These are phyloP conservation scores for Drosophila vallismaia DNA, from an alignment of 2,888 invertebrate species.

Conservation along the genomic window DNA sequence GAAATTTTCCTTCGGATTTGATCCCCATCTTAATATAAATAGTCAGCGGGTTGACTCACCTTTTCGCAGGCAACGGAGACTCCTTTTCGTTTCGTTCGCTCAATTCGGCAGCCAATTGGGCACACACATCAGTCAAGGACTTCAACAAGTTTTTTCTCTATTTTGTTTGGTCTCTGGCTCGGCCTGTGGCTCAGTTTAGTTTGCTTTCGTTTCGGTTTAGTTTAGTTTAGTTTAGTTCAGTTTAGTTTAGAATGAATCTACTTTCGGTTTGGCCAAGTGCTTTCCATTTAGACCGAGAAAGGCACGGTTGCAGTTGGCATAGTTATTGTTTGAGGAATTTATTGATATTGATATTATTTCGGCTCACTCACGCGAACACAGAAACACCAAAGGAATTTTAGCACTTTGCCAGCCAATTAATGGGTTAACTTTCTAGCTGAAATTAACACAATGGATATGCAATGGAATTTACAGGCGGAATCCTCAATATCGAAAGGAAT, in stretches of 20 bases:
- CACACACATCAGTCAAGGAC: slow-evolving; percentile 42
- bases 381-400: slow-evolving; percentile 48
- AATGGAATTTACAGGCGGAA: slow-evolving; percentile 33
- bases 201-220: background rate
- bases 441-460: slow-evolving; percentile 39
- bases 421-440: slow-evolving; percentile 36
- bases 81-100: slow-evolving; percentile 34
- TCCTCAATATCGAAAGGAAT: slow-evolving; percentile 4
- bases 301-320: slow-evolving; percentile 43
- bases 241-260: slow-evolving; percentile 15
- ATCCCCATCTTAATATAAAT: slow-evolving; percentile 16
- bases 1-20: slow-evolving; percentile 2
- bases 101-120: slow-evolving; percentile 41
- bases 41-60: slow-evolving; percentile 42
- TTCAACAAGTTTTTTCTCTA: slow-evolving; percentile 47
- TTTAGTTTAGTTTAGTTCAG: slow-evolving; percentile 7
- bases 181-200: slow-evolving; percentile 26
- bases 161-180: slow-evolving; percentile 43
- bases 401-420: slow-evolving; percentile 62
- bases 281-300: slow-evolving; percentile 31
- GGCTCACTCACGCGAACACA: slow-evolving; percentile 51
- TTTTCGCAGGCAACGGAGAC: slow-evolving; percentile 24
- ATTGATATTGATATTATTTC: slow-evolving; percentile 37
- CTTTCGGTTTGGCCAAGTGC: slow-evolving; percentile 1
- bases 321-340: slow-evolving; percentile 23